These are phyloP conservation scores for Misgurnus anguillicaudatus DNA, from an alignment of 2,113 vertebrate species.

Conservation along the genomic window DNA sequence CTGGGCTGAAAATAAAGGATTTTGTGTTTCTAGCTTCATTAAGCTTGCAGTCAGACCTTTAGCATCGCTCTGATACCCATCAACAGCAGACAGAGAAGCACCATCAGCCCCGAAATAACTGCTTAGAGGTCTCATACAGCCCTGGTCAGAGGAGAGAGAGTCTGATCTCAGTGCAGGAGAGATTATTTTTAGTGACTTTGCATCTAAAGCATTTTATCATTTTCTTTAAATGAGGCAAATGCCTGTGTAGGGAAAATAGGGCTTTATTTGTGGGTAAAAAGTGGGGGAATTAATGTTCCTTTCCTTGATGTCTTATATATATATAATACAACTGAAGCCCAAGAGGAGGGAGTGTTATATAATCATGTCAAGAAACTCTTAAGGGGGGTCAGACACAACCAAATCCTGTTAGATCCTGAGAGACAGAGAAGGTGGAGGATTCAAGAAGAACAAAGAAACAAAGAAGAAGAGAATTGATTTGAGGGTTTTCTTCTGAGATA, in stretches of 20 bases:
- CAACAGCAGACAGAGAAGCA: not conserved
- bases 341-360: slow-evolving; percentile 16
- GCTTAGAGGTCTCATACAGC: not conserved
- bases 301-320: not conserved
- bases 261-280: not conserved
- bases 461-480: not conserved
- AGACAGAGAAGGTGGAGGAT: not conserved
- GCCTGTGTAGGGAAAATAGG: not conserved
- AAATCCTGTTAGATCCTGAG: slow-evolving; percentile 22
- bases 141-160: not conserved
- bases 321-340: not conserved
- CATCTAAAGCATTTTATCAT: not conserved
- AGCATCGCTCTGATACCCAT: not conserved
- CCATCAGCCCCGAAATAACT: slow-evolving; percentile 1
- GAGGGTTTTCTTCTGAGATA: not conserved
- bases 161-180: not conserved
- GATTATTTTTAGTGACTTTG: slow-evolving; percentile 2
- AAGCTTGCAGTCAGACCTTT: too few species aligned
- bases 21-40: too few species aligned
- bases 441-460: not conserved
- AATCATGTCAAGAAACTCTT: slow-evolving; percentile 32
- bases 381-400: slow-evolving; percentile 6
- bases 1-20: too few species aligned
- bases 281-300: not conserved
- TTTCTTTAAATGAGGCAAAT: not conserved